Evolutionary conservation across 2,797 vertebrate species (phyloP).

Genomic region (Melanotaenia pygmaea): DNA sequence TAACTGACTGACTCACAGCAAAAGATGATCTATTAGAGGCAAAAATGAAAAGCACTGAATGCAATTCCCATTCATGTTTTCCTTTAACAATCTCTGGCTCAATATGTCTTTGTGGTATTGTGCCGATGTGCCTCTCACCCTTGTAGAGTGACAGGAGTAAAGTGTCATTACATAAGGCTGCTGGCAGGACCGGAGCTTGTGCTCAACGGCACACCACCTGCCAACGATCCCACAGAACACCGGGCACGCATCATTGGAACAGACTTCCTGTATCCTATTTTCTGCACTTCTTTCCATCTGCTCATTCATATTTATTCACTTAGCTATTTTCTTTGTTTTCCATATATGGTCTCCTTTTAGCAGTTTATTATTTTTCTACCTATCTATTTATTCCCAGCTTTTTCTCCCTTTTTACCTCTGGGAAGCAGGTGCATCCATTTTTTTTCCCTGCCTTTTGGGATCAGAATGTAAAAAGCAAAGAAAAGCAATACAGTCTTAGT

Average conservation of each 20-base stretch:
- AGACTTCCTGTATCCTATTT: slow-evolving; percentile 47
- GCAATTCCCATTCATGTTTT: slow-evolving; percentile 44
- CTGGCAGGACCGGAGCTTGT: slow-evolving; percentile 56
- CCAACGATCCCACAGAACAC: slow-evolving; percentile 63
- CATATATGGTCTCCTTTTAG: slow-evolving; percentile 10
- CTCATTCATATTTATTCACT: slow-evolving; percentile 32
- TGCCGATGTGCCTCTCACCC: slow-evolving; percentile 34
- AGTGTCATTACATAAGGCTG: slow-evolving; percentile 71
- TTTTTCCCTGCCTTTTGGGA: slow-evolving; percentile 53
- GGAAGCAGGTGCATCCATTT: slow-evolving; percentile 51
- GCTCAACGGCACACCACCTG: slow-evolving; percentile 54
- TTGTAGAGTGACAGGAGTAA: slow-evolving; percentile 52
- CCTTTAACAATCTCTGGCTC: slow-evolving; percentile 34
- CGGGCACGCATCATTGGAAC: slow-evolving; percentile 43
- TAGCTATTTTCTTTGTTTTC: slow-evolving; percentile 23
- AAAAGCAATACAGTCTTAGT: slow-evolving; percentile 50
- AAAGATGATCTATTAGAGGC: slow-evolving; percentile 27
- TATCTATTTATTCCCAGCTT: neutral
- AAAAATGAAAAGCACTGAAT: slow-evolving; percentile 38
- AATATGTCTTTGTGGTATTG: slow-evolving; percentile 25
- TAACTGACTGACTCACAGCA: slow-evolving; percentile 10
- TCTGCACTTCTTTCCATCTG: slow-evolving; percentile 26
- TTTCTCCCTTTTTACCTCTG: slow-evolving; percentile 8
- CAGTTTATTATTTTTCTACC: neutral
- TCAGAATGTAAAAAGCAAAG: slow-evolving; percentile 51